These are phyloP conservation scores for Melanostoma mellinum DNA, from an alignment of 2,888 invertebrate species.

Conservation along the genomic window DNA sequence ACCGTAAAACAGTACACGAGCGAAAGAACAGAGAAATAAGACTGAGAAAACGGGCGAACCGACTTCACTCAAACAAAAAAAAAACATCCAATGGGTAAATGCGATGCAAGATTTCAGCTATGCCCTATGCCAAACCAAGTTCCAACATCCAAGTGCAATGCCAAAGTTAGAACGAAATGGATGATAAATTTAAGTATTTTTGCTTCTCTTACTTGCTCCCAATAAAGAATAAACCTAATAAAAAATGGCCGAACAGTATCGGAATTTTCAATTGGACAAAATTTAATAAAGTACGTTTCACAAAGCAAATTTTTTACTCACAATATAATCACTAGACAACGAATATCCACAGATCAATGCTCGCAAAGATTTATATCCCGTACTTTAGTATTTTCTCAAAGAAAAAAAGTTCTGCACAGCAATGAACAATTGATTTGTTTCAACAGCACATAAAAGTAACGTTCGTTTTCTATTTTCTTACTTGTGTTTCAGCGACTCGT, in stretches of 20 bases:
- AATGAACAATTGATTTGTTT: slow-evolving; percentile 17
- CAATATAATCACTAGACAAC: slow-evolving; percentile 37
- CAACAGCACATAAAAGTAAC: slow-evolving; percentile 32
- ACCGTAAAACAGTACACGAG: slow-evolving; percentile 49
- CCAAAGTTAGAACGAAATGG: slow-evolving; percentile 58
- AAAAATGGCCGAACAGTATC: slow-evolving; percentile 70
- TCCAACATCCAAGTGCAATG: slow-evolving; percentile 55
- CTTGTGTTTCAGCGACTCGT: slow-evolving; percentile 16
- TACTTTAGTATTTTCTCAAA: slow-evolving; percentile 21
- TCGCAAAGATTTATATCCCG: background rate
- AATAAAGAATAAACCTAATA: slow-evolving; percentile 21
- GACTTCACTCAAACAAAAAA: slow-evolving; percentile 47
- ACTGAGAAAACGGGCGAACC: slow-evolving; percentile 53
- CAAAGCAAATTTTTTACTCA: slow-evolving; percentile 54
- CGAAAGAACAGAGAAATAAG: slow-evolving; percentile 47
- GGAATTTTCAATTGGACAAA: slow-evolving; percentile 63
- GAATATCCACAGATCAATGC: slow-evolving; percentile 30
- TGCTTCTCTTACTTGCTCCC: slow-evolving; percentile 48
- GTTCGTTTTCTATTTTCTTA: slow-evolving; percentile 39
- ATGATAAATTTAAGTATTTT: background rate
- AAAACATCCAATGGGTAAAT: slow-evolving; percentile 18
- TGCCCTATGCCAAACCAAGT: slow-evolving; percentile 30
- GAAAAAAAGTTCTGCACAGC: slow-evolving; percentile 12
- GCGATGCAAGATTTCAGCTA: slow-evolving; percentile 56
- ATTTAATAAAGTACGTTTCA: slow-evolving; percentile 29